Evolutionary conservation across 2,797 vertebrate genomes (phyloP).

Genomic region (Arnoldichthys spilopterus): DNA sequence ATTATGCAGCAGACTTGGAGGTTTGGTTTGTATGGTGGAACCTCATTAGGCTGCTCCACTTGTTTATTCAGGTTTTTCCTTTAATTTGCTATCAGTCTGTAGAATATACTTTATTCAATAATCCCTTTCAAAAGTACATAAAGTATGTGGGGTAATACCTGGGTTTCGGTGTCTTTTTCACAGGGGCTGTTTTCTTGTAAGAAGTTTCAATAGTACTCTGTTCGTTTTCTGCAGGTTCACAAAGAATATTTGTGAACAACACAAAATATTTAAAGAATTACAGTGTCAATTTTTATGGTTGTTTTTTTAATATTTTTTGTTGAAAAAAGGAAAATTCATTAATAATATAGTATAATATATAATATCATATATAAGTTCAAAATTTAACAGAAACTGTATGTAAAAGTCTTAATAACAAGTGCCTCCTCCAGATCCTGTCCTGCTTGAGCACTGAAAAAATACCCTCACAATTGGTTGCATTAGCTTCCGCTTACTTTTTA

Average conservation of each 20-base stretch:
- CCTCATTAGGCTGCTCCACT: not conserved
- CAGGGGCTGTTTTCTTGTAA: constrained; percentile 12
- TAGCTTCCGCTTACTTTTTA: constrained; percentile 31
- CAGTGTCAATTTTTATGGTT: no score
- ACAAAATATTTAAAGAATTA: not conserved
- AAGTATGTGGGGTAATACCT: constrained; percentile 20
- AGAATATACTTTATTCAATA: not conserved
- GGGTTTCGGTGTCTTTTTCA: constrained; percentile 41
- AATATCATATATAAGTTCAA: not conserved
- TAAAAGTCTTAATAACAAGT: not conserved
- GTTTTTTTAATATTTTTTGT: not conserved
- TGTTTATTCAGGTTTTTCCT: not conserved
- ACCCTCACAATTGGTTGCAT: constrained; percentile 17
- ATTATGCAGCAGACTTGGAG: no score
- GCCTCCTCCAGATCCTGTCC: not conserved
- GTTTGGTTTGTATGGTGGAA: no score
- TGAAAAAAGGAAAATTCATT: no score
- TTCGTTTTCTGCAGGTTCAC: constrained; percentile 44
- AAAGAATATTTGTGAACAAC: not conserved
- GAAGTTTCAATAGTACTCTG: not conserved
- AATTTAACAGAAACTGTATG: not conserved
- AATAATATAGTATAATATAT: no score
- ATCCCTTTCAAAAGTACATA: not conserved
- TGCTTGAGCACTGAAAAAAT: constrained; percentile 15
- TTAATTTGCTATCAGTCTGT: no score